Evolutionary conservation across 2,113 vertebrate species (phyloP).

Genomic region (Myxocyprinus asiaticus): DNA sequence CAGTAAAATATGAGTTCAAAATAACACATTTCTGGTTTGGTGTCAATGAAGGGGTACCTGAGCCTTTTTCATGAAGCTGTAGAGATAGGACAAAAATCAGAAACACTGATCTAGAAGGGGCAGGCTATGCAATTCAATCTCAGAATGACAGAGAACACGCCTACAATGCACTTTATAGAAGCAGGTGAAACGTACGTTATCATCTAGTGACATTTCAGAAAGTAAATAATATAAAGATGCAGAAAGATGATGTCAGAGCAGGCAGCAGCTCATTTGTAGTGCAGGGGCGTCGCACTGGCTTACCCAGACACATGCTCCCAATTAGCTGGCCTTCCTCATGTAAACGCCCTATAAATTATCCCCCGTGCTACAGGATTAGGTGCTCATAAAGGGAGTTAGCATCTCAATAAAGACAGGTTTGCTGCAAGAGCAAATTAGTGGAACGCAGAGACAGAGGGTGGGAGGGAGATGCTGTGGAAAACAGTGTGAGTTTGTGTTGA

Average conservation of each 20-base stretch:
- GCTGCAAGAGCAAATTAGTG: conserved; percentile 85
- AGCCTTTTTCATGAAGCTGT: no score
- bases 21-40: no score
- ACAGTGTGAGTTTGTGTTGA: conserved; percentile 1
- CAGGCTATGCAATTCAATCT: background rate
- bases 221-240: conserved; percentile 41
- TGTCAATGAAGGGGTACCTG: no score
- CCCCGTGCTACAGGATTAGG: conserved; percentile 94
- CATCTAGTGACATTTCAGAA: conserved; percentile 31
- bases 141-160: background rate
- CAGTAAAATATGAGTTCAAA: no score
- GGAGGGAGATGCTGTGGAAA: conserved; percentile 39
- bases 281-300: conserved; percentile 84
- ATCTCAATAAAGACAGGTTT: conserved; percentile 92
- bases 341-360: conserved; percentile 99
- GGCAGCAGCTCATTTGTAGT: conserved; percentile 82
- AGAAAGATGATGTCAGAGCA: conserved; percentile 56
- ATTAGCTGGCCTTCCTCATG: conserved; percentile 99
- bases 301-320: conserved; percentile 98
- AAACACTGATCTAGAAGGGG: background rate
- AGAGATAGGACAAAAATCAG: no score
- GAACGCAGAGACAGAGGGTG: conserved; percentile 40
- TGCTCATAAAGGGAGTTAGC: conserved; percentile 97
- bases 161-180: conserved; percentile 14
- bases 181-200: conserved; percentile 12